Base-by-base conservation (phyloP, 2,113 vertebrate species). In the Typhlomys cinereus region DNA sequence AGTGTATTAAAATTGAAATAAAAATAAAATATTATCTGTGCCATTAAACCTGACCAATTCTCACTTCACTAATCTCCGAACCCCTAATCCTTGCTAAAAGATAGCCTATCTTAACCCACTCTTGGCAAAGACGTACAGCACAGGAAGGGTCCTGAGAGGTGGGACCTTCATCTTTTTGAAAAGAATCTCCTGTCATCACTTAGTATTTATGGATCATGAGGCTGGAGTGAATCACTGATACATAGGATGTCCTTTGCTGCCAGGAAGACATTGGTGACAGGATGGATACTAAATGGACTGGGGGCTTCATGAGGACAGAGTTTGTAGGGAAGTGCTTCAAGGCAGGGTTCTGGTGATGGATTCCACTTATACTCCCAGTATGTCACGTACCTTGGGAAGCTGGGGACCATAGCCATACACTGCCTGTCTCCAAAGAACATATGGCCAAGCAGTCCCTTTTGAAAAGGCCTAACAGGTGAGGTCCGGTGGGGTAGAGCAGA, bases 1-100 rank as follows among this genome's bases (percentile, higher is more conserved):
- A 96, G 93, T 96, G 89, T 96, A 96, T 97, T 97, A 96, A 97
- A 96, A 95, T 92, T 85, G 96, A 96, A 96, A 97, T 96, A 97
- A 97, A 97, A 97, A 97, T 96, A 96, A 97, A 97, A 96, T 97
- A 97, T 93, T 96, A 96, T 96, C 96, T 94, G 80, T 96, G 95
- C 94, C 94, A 95, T 96, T 97, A 96, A 96, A 91, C 73, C 87
- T 92, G 74, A 91, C 95, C 96, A 92, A 46, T 79, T 89, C 96
- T 94, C 92, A 95, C 94, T 96, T 94, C 90, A 92, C 96, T 96
- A 67, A 95, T 95, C 95, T 96, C 84, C 69, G 91, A 89, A 81
- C 92, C 80, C 83, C 82, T 85, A n/a, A 84, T 92, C 91, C 89
- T 82, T 8, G 7, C 80, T 92, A 71, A 92, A 85, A 91, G 93